Percentiles rank a stretch among this genome's conserved stretches.
These are phyloP conservation scores for Cairina moschata DNA, from an alignment of 2,113 vertebrate species.

Conservation along the genomic window DNA sequence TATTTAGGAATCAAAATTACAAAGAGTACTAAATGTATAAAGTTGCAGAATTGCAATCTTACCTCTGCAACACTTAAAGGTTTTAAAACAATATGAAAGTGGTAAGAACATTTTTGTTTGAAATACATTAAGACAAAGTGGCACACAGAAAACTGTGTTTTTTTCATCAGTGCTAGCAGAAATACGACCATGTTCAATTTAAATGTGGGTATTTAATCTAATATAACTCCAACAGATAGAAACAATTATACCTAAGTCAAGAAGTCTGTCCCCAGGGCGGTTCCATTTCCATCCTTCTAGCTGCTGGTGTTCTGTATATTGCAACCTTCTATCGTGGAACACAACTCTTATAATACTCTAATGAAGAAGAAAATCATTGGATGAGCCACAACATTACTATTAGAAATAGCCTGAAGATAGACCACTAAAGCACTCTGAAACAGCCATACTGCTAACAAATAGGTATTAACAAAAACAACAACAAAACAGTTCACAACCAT, in stretches of 20 bases:
- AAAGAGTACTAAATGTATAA: background rate
- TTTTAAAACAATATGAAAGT: background rate
- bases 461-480: background rate
- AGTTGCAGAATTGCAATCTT: background rate
- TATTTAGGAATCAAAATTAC: background rate
- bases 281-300: slow-evolving; percentile 87
- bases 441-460: background rate
- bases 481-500: background rate
- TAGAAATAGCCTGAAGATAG: background rate
- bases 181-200: rapidly evolving
- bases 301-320: slow-evolving; percentile 84
- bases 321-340: slow-evolving; percentile 83
- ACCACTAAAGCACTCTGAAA: background rate
- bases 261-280: slow-evolving; percentile 83
- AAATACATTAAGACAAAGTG: background rate
- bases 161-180: background rate
- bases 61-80: background rate
- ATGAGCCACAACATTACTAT: background rate
- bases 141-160: background rate
- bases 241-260: slow-evolving; percentile 76
- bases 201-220: background rate
- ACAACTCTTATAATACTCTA: slow-evolving; percentile 85
- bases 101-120: background rate
- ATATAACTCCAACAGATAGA: background rate
- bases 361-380: background rate